phyloP scores from a whole-genome alignment of 2,797 vertebrate genomes.

The Graptemys geographica region DNA sequence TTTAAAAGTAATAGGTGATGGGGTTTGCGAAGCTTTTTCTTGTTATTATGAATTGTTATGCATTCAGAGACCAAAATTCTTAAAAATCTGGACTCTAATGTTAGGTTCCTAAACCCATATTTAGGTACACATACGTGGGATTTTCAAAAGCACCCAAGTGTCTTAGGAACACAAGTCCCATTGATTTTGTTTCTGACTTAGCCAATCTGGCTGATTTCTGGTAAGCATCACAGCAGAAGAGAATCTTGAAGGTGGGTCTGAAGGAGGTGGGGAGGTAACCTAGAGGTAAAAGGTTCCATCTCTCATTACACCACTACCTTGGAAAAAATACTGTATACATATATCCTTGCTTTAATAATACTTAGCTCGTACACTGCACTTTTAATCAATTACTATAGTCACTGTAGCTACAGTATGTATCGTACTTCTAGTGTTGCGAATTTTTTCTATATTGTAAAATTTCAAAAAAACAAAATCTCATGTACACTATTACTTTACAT shows the following conservation, averaged over 20 bases:
- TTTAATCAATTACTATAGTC: not conserved
- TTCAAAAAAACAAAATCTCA: not conserved
- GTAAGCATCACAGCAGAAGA: not conserved
- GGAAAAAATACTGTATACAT: not conserved
- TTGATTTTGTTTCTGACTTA: not conserved
- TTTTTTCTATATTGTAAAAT: not conserved
- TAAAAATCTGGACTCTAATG: not conserved
- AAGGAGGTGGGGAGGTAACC: not conserved
- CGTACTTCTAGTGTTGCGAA: not conserved
- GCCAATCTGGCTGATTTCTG: not conserved
- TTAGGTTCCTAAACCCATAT: not conserved
- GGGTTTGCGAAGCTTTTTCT: not conserved
- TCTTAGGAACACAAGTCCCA: not conserved
- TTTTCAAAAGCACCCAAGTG: not conserved
- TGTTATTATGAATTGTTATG: not conserved
- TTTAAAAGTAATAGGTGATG: not conserved
- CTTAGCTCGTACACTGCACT: not conserved
- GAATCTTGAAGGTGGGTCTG: not conserved
- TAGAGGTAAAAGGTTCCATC: not conserved
- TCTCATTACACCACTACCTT: not conserved
- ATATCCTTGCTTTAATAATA: not conserved
- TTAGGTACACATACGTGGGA: not conserved
- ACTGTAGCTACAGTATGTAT: not conserved
- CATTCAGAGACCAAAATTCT: not conserved
- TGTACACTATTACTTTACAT: not conserved